A percentile compares a stretch with the other conserved stretches of the same genome.
These are phyloP conservation scores for Lindbergichthys nudifrons DNA, from an alignment of 2,797 vertebrate genomes.

Conservation along the genomic window DNA sequence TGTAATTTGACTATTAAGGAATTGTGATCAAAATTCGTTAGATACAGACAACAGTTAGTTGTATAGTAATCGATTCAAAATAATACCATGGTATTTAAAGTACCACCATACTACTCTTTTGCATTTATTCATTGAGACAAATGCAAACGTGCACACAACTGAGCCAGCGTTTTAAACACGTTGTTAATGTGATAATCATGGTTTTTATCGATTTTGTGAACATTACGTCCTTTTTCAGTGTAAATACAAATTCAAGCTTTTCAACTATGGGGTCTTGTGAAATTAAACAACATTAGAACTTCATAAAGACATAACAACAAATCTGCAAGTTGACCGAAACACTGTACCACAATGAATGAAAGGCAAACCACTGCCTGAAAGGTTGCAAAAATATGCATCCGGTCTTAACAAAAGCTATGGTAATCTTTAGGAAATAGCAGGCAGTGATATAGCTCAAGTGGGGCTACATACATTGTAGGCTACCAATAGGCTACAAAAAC, in stretches of 20 bases:
- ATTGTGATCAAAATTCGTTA: background rate
- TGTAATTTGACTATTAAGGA: background rate
- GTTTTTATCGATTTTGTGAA: background rate
- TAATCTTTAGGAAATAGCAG: background rate
- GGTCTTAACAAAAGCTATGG: background rate
- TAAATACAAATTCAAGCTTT: background rate
- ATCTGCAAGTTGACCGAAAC: background rate
- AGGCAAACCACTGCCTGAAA: background rate
- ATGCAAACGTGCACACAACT: background rate
- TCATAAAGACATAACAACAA: background rate
- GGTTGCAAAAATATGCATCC: background rate
- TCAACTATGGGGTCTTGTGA: background rate
- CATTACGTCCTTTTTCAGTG: background rate
- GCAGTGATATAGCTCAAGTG: constrained; percentile 1
- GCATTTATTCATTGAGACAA: background rate
- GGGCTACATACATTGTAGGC: background rate
- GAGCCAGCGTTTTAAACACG: background rate
- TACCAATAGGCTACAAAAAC: background rate
- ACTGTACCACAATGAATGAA: background rate
- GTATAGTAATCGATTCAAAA: background rate
- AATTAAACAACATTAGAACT: background rate
- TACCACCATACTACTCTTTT: background rate
- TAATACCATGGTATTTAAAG: background rate
- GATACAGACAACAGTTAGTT: background rate
- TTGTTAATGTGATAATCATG: background rate